Conservation (phyloP, 2,113 vertebrate species). For the Tyrannus savana region DNA sequence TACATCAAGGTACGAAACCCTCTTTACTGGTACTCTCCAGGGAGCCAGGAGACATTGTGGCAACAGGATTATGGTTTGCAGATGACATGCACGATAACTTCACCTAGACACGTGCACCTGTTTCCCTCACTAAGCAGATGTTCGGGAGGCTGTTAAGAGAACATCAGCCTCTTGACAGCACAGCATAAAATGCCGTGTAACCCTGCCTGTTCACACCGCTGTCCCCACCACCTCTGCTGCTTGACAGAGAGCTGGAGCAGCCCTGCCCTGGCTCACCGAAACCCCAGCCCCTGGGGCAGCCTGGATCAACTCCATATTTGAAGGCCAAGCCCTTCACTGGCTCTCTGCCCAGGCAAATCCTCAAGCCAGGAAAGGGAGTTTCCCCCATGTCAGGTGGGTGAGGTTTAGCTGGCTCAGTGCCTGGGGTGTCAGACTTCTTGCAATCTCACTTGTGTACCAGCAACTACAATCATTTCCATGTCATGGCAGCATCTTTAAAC, state of each 20-base stretch:
- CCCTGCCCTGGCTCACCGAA: neutral
- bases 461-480: neutral
- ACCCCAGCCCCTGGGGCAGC: neutral
- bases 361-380: neutral
- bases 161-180: neutral
- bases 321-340: neutral
- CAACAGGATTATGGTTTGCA: conserved; percentile 30
- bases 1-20: neutral
- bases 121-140: conserved; percentile 33
- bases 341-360: conserved; percentile 1
- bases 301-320: neutral
- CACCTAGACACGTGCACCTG: conserved; percentile 22
- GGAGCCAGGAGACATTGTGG: conserved; percentile 1
- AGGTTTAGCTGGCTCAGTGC: neutral
- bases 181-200: neutral
- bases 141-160: neutral
- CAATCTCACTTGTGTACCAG: neutral
- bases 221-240: neutral
- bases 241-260: neutral
- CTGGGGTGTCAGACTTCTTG: neutral
- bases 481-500: neutral
- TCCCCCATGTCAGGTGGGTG: neutral
- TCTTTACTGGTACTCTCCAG: conserved; percentile 23
- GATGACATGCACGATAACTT: conserved; percentile 9
- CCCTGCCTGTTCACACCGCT: rapidly evolving